Evolutionary conservation across 2,797 vertebrate genomes (phyloP), one percentile per base, ranked within the genome.

Genomic region (Mormyrops boulengeri): DNA sequence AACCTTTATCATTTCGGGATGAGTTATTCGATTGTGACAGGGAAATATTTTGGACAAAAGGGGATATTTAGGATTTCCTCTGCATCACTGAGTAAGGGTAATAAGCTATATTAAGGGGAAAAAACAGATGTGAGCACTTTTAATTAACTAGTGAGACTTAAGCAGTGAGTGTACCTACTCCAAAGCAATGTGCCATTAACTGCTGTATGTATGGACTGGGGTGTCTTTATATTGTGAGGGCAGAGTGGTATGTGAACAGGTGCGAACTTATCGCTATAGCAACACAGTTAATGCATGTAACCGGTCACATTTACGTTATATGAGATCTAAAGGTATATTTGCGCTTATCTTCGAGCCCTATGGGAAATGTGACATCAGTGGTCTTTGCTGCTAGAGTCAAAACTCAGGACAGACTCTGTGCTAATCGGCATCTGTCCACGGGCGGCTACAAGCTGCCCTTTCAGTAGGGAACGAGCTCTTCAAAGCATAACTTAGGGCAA

Each of bases 91-190:
- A 89, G 95, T 95, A 94, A 94, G 94, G 93, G 94, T 95, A 96
- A 96, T 95, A 95, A 95, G 94, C 91, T 94, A 95, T 95, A 96
- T 94, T 94, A 95, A 95, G 93, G 93, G 95, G 95, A 95, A 95
- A 95, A 95, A 95, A 96, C 62, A 95, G 95, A 96, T 95, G 95
- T 95, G 94, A 95, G 95, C 95, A 95, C 94, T 95, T 96, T 96
- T 96, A 96, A 96, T 96, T 95, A 92, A 93, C 95, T 96, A 96
- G 96, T 96, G 95, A 97, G 95, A 94, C 96, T 97, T 96, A 95
- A 96, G 93, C 92, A 82, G 80, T 50, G 82, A 85, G 93, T 92
- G 88, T 88, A 93, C 44, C 92, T 88, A 93, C 93, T 92, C 85
- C 69, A 82, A 91, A 91, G 66, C 22, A 85, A 89, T 88, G 90